These are phyloP conservation scores for Anthoscopus minutus DNA, from an alignment of 2,113 vertebrate species.

Conservation along the genomic window DNA sequence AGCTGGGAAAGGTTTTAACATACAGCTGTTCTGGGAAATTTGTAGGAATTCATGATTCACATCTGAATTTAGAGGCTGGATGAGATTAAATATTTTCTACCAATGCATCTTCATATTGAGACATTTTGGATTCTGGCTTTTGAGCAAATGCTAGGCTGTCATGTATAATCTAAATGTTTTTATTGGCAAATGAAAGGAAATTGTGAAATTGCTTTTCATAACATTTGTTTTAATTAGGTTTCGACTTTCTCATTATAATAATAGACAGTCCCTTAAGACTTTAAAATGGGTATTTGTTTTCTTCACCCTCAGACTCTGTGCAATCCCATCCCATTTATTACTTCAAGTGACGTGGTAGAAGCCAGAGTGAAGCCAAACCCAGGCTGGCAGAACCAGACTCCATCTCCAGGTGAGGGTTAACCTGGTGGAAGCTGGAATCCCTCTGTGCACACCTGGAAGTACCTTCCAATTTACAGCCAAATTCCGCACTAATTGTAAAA, in stretches of 20 bases:
- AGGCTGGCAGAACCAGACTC: neutral
- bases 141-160: neutral
- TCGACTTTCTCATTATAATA: conserved; percentile 9
- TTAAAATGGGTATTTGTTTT: neutral
- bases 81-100: conserved; percentile 35
- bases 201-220: conserved; percentile 33
- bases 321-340: neutral
- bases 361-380: neutral
- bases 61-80: conserved; percentile 20
- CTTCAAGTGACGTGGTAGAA: neutral
- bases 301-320: neutral
- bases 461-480: neutral
- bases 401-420: neutral
- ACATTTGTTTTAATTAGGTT: conserved; percentile 12
- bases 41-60: conserved; percentile 38
- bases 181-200: conserved; percentile 30
- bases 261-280: neutral
- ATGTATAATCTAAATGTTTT: neutral
- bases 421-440: neutral
- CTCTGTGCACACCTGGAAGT: neutral
- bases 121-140: neutral
- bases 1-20: conserved; percentile 29
- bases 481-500: neutral
- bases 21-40: conserved; percentile 27
- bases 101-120: conserved; percentile 3